Evolutionary conservation across 2,797 vertebrate genomes (phyloP).

Genomic region (Falco concolor): DNA sequence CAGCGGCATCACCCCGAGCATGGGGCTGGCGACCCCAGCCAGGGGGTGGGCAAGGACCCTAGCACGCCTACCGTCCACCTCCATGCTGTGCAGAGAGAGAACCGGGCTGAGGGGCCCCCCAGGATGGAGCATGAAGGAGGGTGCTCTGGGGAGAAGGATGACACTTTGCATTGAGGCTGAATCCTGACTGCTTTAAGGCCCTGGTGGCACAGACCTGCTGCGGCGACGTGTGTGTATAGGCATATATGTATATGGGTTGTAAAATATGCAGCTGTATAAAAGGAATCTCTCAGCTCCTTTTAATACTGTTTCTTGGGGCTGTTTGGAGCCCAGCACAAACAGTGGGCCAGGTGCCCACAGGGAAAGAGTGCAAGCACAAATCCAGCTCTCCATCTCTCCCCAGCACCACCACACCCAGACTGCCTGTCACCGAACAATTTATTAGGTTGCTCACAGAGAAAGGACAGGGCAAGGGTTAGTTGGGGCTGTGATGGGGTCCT

Average conservation of each 20-base stretch:
- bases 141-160: not conserved
- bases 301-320: not conserved
- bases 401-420: not conserved
- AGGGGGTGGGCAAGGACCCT: slow-evolving; percentile 85
- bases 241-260: slow-evolving; percentile 64
- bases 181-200: not conserved
- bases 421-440: not conserved
- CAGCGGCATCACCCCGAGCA: slow-evolving; percentile 86
- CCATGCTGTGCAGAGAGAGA: slow-evolving; percentile 78
- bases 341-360: not conserved
- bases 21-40: slow-evolving; percentile 63
- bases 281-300: not conserved
- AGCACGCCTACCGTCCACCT: slow-evolving; percentile 74
- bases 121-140: not conserved
- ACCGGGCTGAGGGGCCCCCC: not conserved
- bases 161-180: not conserved
- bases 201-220: not conserved
- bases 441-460: slow-evolving; percentile 24
- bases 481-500: not conserved
- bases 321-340: not conserved
- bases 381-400: not conserved
- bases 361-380: not conserved
- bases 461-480: not conserved
- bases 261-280: slow-evolving; percentile 53
- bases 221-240: slow-evolving; percentile 19